Conservation (phyloP, 2,113 vertebrate genomes). For the Butorides virescens region DNA sequence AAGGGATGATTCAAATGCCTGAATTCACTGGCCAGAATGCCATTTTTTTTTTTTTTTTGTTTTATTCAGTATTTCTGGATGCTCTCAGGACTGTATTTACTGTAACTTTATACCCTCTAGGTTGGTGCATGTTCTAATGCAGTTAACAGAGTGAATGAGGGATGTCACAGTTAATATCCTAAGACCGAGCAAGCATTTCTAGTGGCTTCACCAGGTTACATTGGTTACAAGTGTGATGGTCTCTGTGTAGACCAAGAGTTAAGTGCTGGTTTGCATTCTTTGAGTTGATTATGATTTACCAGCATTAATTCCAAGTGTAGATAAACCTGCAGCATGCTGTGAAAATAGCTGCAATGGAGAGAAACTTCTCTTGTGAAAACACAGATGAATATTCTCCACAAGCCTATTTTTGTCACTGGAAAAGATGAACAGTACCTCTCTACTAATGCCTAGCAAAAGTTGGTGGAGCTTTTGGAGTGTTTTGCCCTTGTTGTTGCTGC, state of each 20-base stretch:
- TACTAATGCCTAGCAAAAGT: neutral
- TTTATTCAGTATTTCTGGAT: neutral
- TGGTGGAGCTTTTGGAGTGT: neutral
- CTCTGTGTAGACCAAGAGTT: neutral
- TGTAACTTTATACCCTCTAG: neutral
- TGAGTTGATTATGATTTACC: neutral
- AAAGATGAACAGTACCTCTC: neutral
- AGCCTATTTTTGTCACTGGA: neutral
- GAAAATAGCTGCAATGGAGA: neutral
- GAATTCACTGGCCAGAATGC: neutral
- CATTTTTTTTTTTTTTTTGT: neutral
- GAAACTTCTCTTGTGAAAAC: neutral
- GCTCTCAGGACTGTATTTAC: neutral
- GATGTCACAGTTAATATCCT: neutral
- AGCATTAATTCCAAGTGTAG: neutral
- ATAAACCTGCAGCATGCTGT: neutral
- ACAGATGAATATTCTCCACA: neutral
- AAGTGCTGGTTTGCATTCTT: neutral
- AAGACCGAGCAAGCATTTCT: neutral
- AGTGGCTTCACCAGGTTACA: neutral
- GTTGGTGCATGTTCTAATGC: neutral
- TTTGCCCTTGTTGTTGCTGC: neutral
- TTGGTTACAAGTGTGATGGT: neutral
- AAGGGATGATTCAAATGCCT: neutral
- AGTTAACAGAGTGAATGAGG: neutral